Evolutionary conservation across 2,113 vertebrate genomes (phyloP), one percentile per base, ranked within the genome.

Genomic region (Lagopus leucura): DNA sequence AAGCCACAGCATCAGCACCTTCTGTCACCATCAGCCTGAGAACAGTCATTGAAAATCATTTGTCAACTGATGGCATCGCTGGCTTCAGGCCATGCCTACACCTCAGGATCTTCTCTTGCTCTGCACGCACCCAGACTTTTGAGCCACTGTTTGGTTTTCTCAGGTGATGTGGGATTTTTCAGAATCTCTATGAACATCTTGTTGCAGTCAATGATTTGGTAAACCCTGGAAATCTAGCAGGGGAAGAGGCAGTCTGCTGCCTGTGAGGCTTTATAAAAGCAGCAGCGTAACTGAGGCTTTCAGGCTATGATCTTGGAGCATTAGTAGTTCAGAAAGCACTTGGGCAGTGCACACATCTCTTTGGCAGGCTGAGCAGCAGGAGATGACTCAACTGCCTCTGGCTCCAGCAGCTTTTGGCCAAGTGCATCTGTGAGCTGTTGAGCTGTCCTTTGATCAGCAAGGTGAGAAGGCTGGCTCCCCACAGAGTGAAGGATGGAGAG

Each of bases 401-500:
- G 95, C 95, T 48, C 94, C 97, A 97, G 95, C 96, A 97, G 97
- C 96, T 98, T 97, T 97, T 66, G 95, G 97, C 97, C 97, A 97
- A 97, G 95, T 97, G 94, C 93, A 96, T 96, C 94, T 94, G 81
- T 21, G 77, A 97, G 94, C 80, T 85, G 96, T 87, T 10, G 60
- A 66, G 70, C 72, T 71, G 36, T 55, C 86, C 88, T 89, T 86
- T 71, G 83, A 90, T 92, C 89, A 67, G 78, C 82, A 88, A 86
- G 85, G 73, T 4, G 64, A 89, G 80, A 90, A 95, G 78, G 81
- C 92, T 97, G 96, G 86, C 92, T 93, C 94, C 96, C 92, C 93
- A 42, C 8, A 64, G 80, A 85, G 92, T 94, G 88, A 74, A 93
- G 95, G 94, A 60, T 65, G 79, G 63, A 89, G 66, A 94, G 60